Evolutionary conservation across 2,888 invertebrate species (phyloP).

Genomic region (Platycheirus albimanus): DNA sequence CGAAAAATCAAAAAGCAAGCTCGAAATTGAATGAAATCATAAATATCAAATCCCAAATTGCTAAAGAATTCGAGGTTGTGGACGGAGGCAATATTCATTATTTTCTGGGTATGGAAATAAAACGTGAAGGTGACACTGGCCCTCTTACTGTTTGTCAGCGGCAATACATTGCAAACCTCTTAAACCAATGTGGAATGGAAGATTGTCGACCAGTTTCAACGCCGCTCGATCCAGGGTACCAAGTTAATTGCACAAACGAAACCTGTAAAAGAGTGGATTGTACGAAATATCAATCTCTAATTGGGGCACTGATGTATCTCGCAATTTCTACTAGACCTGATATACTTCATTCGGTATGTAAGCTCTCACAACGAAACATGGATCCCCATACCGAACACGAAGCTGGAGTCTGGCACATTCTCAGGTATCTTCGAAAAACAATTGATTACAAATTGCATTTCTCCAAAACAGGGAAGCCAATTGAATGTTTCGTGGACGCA

Average conservation of each 20-base stretch:
- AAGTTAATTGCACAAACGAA: background rate
- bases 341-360: background rate
- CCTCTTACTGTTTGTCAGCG: background rate
- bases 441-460: background rate
- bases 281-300: background rate
- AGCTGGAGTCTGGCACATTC: background rate
- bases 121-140: conserved; percentile 58
- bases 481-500: background rate
- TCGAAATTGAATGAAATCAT: conserved; percentile 41
- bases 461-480: background rate
- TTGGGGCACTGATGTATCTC: background rate
- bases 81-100: conserved; percentile 56
- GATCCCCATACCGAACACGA: background rate
- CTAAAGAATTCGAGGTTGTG: conserved; percentile 47
- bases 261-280: background rate
- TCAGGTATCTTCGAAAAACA: background rate
- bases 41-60: conserved; percentile 45
- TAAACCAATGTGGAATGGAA: background rate
- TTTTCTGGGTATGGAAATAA: conserved; percentile 70
- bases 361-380: background rate
- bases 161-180: background rate
- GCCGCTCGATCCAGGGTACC: background rate
- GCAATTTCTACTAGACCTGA: conserved; percentile 12
- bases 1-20: conserved; percentile 33
- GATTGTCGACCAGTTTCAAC: background rate